These are phyloP conservation scores for Alligator sinensis DNA, from an alignment of 2,113 vertebrate genomes.

Conservation along the genomic window DNA sequence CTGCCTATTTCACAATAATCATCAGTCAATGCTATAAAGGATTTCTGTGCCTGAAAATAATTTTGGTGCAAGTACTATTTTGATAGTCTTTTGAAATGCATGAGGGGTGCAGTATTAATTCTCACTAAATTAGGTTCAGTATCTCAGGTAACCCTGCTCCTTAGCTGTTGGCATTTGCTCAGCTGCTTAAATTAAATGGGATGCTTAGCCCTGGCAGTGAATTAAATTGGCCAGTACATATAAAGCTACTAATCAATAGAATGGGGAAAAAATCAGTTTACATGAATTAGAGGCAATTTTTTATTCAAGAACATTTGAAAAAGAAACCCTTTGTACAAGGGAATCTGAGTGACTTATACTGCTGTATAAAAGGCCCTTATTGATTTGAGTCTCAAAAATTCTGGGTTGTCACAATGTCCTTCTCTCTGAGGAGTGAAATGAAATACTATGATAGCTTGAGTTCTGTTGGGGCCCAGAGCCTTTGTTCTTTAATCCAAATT, in stretches of 20 bases:
- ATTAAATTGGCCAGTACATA: background rate
- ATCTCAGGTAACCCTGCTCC: constrained; percentile 23
- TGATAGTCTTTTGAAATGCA: background rate
- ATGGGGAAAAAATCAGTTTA: background rate
- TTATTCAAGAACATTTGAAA: background rate
- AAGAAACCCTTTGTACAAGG: background rate
- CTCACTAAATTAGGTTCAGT: background rate
- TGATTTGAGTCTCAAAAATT: background rate
- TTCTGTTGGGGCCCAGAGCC: background rate
- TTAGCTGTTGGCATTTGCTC: constrained; percentile 13
- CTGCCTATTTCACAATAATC: background rate
- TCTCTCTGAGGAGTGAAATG: background rate
- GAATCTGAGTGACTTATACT: background rate
- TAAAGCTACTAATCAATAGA: background rate
- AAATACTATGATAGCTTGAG: background rate
- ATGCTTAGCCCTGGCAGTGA: background rate
- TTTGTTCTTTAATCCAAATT: too few relatives aligned
- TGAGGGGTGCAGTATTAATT: background rate
- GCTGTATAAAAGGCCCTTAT: background rate
- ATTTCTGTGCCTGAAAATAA: background rate
- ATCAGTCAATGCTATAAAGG: background rate
- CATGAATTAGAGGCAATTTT: background rate
- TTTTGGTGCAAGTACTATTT: background rate
- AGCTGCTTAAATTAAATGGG: background rate
- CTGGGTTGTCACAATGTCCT: background rate